phyloP scores from a whole-genome alignment of 2,888 invertebrate species.

The Tenthredo amoena region DNA sequence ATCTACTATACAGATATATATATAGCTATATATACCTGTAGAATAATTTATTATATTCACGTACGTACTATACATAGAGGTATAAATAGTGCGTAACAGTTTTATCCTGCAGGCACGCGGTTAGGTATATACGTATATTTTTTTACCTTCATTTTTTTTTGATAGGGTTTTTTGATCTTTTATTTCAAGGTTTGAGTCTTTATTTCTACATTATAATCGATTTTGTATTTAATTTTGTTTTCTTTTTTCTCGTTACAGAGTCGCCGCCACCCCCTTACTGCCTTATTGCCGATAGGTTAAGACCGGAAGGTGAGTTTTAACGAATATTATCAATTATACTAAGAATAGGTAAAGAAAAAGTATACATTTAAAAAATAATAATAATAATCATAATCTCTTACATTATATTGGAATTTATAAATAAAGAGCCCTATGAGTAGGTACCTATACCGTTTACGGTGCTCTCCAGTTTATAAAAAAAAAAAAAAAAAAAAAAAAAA shows the following conservation, averaged over 20 bases:
- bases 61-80: not conserved
- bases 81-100: not conserved
- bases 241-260: slow-evolving; percentile 82
- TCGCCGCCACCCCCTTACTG: slow-evolving; percentile 92
- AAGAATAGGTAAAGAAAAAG: not conserved
- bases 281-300: slow-evolving; percentile 85
- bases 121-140: not conserved
- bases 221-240: slow-evolving; percentile 29
- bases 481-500: no score
- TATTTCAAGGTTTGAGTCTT: not conserved
- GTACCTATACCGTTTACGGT: not conserved
- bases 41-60: not conserved
- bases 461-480: not conserved
- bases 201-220: not conserved
- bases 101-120: not conserved
- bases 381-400: not conserved
- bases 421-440: not conserved
- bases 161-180: not conserved
- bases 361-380: no score
- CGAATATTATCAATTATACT: not conserved
- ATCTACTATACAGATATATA: not conserved
- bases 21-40: not conserved
- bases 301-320: slow-evolving; percentile 86
- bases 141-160: not conserved
- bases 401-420: not conserved